These are phyloP conservation scores for Mesoligia furuncula DNA, from an alignment of 2,888 invertebrate species.

Conservation along the genomic window DNA sequence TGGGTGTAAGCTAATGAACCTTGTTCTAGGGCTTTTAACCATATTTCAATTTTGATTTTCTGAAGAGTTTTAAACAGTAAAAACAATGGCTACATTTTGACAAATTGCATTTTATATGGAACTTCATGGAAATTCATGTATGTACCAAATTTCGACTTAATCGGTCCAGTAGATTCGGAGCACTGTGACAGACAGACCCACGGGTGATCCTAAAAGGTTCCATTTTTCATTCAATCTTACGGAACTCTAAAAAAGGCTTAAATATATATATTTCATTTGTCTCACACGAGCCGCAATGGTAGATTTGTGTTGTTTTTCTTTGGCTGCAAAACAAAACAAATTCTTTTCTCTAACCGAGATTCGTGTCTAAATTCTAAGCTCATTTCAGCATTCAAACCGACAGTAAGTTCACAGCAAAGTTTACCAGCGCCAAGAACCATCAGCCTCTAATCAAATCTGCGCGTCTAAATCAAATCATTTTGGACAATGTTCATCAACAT, in stretches of 20 bases:
- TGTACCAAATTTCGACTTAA: too few species aligned
- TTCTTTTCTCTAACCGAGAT: not conserved
- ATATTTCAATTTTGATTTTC: not conserved
- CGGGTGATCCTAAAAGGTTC: not conserved
- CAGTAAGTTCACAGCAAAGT: conserved; percentile 29
- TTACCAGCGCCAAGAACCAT: conserved; percentile 44
- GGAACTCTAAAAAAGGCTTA: not conserved
- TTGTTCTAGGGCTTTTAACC: not conserved
- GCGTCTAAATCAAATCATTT: conserved; percentile 60
- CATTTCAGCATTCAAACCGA: conserved; percentile 31
- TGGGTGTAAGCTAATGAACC: not conserved
- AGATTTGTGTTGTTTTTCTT: not conserved
- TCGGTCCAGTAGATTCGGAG: too few species aligned
- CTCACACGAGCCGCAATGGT: too few species aligned
- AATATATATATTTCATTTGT: not conserved
- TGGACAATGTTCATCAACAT: conserved; percentile 60
- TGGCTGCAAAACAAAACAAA: not conserved
- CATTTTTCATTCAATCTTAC: not conserved
- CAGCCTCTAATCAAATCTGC: conserved; percentile 49
- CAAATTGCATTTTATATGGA: not conserved
- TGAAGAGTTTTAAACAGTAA: not conserved
- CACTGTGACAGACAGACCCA: not conserved
- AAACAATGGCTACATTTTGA: not conserved
- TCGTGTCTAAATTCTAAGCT: conserved; percentile 9
- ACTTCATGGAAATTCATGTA: too few species aligned